Base-by-base conservation (phyloP, 2,797 vertebrate genomes). In the Tympanoctomys barrerae region DNA sequence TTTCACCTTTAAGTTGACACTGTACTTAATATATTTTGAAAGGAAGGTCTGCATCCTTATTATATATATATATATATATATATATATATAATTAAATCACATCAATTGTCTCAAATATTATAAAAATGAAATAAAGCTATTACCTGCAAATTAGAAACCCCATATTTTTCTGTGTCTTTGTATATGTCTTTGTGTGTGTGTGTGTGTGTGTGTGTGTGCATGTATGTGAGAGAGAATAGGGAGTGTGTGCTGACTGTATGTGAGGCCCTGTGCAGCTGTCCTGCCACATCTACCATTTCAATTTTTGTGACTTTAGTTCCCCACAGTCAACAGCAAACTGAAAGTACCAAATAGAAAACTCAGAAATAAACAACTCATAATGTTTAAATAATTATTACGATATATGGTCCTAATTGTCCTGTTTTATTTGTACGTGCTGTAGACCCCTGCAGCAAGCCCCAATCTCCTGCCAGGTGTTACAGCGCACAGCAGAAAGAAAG, bases 121-220 rank as follows among this genome's bases (percentile, higher is more conserved):
- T 91, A 77, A 94, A 82, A 93, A 75, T n/a, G 79, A 93, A 88
- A 68, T n/a, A 78, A 71, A 81, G 54, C 26, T 79, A 91, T 91
- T 71, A 75, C 80, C 33, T 83, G 90, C 13, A 86, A 92, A 28
- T 49, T 77, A 92, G 70, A 86, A 54, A 14, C 19, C 5, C 11
- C 13, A 61, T 28, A 31, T 42, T 3, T 91, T 18, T 89, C 68
- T 92, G 7, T 73, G 78, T 62, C 13, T 77, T 66, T 42, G 42
- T 42, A 42, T 42, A 42, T 42, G 42, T 42, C 5, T 42, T 5
- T 42, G 42, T 42, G 42, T 80, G 28, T 81, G 10, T 39, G 75
- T 49, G 49, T 49, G 49, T 92, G 7, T 73, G 77, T 62, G 13
- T 49, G 49, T 49, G 49, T 49, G 49, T 49, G 49, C 11, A 11